phyloP scores from a whole-genome alignment of 2,797 vertebrate genomes.

The Epinephelus awoara region DNA sequence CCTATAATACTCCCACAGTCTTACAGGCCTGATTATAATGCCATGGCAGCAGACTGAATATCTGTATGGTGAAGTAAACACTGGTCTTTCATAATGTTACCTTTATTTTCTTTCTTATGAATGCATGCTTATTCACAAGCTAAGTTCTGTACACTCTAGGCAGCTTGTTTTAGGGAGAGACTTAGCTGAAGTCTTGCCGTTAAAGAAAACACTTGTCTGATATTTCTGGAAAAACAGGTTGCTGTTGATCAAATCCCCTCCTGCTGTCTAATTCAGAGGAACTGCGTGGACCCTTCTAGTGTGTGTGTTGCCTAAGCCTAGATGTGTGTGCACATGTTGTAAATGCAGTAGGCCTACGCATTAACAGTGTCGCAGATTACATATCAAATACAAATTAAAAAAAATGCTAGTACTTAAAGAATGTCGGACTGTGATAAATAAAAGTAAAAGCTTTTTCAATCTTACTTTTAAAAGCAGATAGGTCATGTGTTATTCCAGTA shows the following conservation, averaged over 20 bases:
- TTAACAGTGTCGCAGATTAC: too few relatives aligned
- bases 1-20: too few relatives aligned
- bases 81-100: background rate
- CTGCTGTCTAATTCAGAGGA: constrained; percentile 48
- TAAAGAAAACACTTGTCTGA: constrained; percentile 70
- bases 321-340: constrained; percentile 5
- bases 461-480: constrained; percentile 13
- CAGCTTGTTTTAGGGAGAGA: constrained; percentile 1
- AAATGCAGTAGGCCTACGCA: background rate
- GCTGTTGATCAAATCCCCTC: constrained; percentile 63
- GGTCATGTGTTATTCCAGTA: constrained; percentile 60
- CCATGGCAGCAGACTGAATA: background rate
- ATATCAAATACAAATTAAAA: background rate
- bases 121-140: constrained; percentile 1
- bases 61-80: background rate
- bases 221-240: constrained; percentile 86
- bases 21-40: background rate
- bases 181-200: background rate
- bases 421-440: background rate
- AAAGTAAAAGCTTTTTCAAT: background rate
- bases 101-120: background rate
- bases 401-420: background rate
- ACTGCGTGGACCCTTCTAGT: constrained; percentile 29
- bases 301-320: constrained; percentile 10
- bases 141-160: background rate